A percentile compares a stretch with the other conserved stretches of the same genome.
Evolutionary conservation across 2,888 invertebrate genomes (phyloP).

Genomic region (Mesodorylaimus sp.): DNA sequence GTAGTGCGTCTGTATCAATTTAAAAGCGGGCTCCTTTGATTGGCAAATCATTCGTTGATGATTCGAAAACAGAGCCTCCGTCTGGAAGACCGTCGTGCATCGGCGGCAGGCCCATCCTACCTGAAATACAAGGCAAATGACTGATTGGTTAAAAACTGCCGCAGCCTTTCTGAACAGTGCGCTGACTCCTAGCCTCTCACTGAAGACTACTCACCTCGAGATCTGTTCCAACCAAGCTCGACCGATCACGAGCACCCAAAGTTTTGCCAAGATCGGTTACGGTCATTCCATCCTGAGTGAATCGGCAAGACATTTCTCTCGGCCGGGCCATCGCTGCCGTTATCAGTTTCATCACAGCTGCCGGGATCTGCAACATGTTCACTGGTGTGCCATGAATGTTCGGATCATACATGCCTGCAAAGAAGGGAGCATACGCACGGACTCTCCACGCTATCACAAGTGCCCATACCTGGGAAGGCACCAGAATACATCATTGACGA

Average conservation of each 20-base stretch:
- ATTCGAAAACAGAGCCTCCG: slow-evolving; percentile 18
- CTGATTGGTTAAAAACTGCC: neutral
- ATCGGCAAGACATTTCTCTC: neutral
- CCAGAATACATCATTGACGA: slow-evolving; percentile 3
- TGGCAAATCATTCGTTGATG: slow-evolving; percentile 15
- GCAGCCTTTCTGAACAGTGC: neutral
- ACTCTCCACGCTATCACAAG: slow-evolving; percentile 15
- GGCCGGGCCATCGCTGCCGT: slow-evolving; percentile 14
- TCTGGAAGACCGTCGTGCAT: slow-evolving; percentile 27
- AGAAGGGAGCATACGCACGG: too few species aligned
- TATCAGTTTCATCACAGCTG: slow-evolving; percentile 31
- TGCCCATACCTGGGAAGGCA: neutral
- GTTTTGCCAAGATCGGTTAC: neutral
- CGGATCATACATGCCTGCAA: slow-evolving; percentile 36
- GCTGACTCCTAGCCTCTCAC: too few species aligned
- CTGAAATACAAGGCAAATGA: slow-evolving; percentile 12
- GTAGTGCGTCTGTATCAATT: slow-evolving; percentile 12
- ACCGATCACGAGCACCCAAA: neutral
- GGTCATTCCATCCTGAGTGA: slow-evolving; percentile 12
- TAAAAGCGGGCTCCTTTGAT: slow-evolving; percentile 7
- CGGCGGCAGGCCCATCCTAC: slow-evolving; percentile 29
- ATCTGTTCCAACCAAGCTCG: neutral
- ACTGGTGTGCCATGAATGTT: slow-evolving; percentile 37
- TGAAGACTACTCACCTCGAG: slow-evolving; percentile 10
- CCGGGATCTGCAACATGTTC: slow-evolving; percentile 44